phyloP scores from a whole-genome alignment of 1,140 invertebrate genomes.

The Drosophila parvula region DNA sequence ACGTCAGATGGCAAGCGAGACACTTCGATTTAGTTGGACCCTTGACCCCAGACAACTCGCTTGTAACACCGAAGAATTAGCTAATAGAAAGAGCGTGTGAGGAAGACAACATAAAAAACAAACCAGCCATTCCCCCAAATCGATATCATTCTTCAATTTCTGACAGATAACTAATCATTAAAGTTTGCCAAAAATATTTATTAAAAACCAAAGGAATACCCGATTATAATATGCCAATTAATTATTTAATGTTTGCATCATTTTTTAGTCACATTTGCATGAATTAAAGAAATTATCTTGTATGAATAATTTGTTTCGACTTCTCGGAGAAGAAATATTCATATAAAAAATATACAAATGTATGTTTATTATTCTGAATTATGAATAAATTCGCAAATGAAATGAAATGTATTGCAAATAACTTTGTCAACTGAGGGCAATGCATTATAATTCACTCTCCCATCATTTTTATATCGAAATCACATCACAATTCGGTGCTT shows the following conservation, averaged over 20 bases:
- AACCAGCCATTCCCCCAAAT: constrained; percentile 8
- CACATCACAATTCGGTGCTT: constrained; percentile 7
- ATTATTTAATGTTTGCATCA: neutral
- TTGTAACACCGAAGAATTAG: constrained; percentile 17
- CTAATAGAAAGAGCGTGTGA: constrained; percentile 1
- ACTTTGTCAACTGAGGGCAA: neutral
- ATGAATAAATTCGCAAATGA: neutral
- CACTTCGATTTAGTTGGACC: constrained; percentile 17
- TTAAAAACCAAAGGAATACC: neutral
- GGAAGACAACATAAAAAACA: neutral
- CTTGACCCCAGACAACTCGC: constrained; percentile 20
- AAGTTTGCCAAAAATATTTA: neutral
- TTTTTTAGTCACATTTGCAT: constrained; percentile 12
- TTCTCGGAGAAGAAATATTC: neutral
- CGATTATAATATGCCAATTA: neutral
- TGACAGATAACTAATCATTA: constrained; percentile 17
- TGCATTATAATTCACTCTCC: constrained; percentile 6
- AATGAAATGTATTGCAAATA: neutral
- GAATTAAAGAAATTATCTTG: neutral
- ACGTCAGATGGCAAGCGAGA: constrained; percentile 32
- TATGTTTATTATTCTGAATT: neutral
- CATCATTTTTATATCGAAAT: constrained; percentile 1
- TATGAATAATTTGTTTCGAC: neutral
- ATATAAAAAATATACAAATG: neutral
- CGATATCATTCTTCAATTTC: constrained; percentile 7